These are phyloP conservation scores for Pollenia amentaria DNA, from an alignment of 2,888 invertebrate species.

Conservation along the genomic window DNA sequence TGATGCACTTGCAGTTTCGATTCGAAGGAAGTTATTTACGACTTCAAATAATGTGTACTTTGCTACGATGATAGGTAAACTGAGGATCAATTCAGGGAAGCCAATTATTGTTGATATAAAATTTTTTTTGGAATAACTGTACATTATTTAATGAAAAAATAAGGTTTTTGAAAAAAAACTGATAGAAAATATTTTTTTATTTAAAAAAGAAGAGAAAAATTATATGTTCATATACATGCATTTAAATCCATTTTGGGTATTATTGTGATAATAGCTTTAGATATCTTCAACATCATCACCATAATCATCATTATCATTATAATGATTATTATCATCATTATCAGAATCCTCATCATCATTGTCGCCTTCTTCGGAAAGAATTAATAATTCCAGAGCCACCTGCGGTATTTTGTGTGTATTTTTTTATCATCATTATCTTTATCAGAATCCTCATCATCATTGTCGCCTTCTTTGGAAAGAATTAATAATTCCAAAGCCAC, in stretches of 20 bases:
- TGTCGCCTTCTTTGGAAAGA: neutral
- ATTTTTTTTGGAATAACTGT: no score
- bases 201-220: neutral
- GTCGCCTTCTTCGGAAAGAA: neutral
- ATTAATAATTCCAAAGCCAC: neutral
- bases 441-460: constrained; percentile 14
- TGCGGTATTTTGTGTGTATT: constrained; percentile 10
- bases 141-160: no score
- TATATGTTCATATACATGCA: constrained; percentile 10
- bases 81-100: no score
- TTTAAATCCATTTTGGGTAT: constrained; percentile 21
- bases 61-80: no score
- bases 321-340: neutral
- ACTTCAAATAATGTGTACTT: no score
- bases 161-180: constrained; percentile 10
- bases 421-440: neutral
- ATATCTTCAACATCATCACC: neutral
- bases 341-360: constrained; percentile 4
- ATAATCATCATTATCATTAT: neutral
- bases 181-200: constrained; percentile 3
- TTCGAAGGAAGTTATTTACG: no score
- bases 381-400: neutral
- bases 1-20: no score
- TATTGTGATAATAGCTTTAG: constrained; percentile 2
- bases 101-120: no score